Conservation (phyloP, 2,113 vertebrate species). For the Alaudala cheleensis region DNA sequence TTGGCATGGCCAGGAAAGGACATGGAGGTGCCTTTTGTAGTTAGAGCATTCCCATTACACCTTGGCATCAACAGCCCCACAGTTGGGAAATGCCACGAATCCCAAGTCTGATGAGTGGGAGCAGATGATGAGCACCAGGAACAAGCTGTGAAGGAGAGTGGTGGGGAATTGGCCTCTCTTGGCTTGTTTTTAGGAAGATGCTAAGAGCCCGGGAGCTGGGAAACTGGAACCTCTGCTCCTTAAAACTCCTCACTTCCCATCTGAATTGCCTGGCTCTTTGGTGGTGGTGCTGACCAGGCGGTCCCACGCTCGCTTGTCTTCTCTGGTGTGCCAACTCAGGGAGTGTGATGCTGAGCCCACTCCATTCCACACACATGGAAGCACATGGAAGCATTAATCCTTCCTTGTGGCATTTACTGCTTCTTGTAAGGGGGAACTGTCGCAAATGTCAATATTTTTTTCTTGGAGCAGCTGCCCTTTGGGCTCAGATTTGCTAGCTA, state of each 20-base stretch:
- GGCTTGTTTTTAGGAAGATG: background rate
- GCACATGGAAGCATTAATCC: background rate
- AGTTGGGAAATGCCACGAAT: background rate
- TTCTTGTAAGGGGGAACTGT: background rate
- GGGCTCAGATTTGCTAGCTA: background rate
- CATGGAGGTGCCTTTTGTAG: background rate
- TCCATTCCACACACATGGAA: background rate
- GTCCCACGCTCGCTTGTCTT: fast-evolving
- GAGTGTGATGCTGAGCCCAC: fast-evolving
- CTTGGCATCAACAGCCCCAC: background rate
- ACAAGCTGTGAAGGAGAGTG: background rate
- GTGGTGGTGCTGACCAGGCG: background rate
- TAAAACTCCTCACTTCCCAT: background rate
- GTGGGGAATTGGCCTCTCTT: background rate
- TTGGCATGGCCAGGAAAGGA: background rate
- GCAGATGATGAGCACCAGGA: background rate
- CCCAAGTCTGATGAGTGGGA: background rate
- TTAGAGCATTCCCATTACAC: background rate
- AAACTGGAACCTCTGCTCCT: background rate
- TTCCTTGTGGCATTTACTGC: background rate
- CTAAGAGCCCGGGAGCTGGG: background rate
- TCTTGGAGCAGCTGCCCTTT: background rate
- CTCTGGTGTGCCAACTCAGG: fast-evolving
- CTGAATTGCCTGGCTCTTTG: background rate
- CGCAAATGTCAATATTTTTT: fast-evolving